Base-by-base conservation (phyloP, 1,140 invertebrate species). In the Tetragnatha versicolor region DNA sequence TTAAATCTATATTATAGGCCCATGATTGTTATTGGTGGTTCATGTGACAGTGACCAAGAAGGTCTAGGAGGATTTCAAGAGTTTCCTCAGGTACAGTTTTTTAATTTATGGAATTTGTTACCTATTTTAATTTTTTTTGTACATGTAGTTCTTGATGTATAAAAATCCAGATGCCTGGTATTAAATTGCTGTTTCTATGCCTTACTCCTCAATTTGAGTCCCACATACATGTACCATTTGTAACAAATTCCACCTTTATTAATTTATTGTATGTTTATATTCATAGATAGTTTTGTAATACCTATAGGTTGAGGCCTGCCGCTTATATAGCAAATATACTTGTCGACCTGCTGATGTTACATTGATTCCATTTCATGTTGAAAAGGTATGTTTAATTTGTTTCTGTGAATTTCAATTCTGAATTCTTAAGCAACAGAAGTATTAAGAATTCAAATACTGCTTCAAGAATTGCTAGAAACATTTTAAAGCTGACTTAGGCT, bases 31-130 rank as follows among this genome's bases (percentile, higher is more conserved):
- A 90, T 98, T 81, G 95, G 93, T 60, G 96, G 97, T 14, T 93
- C 96, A 3, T 94, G 93, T 83, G 91, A 95, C 51, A 87, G 92
- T 84, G 93, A 96, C 85, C 95, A 97, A 84, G 96, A 98, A 86
- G 93, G 92, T 7, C 92, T 95, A 82, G 96, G 96, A 53, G 96
- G 94, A 7, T 98, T 98, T 85, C 96, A 98, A 87, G 96, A 98
- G 86, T 98, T 91, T 86, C 91, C 92, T 2, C 95, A 97, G 87
- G 85, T 86, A 69, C n/a, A n/a, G n/a, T n/a, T 25, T 37, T 20
- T 60, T 20, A 37, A 60, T 47, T 47, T 47, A 17, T 47, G 20
- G 17, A 42, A 10, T 10, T 42, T 42, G 7, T 42, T 42, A 42
- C 17, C 17, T 10, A 42, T 20, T 17, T 47, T 47, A 20, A 20